Conservation (phyloP, 2,797 vertebrate genomes). For the Peromyscus attwateri region DNA sequence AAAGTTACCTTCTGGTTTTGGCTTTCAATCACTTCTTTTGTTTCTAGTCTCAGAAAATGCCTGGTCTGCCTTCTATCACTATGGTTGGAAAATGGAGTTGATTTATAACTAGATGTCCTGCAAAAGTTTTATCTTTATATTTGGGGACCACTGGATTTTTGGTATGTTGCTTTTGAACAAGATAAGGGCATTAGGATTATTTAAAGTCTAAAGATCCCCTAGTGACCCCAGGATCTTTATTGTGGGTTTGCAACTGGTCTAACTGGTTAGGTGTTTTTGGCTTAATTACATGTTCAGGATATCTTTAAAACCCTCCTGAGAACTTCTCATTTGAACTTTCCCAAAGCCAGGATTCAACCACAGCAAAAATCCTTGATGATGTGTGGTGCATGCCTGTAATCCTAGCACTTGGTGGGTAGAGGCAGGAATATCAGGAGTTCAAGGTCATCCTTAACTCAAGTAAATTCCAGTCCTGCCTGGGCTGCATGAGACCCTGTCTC, state of each 20-base stretch:
- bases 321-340: constrained; percentile 51
- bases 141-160: neutral
- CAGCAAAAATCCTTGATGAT: neutral
- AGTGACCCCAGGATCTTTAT: constrained; percentile 23
- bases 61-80: constrained; percentile 17
- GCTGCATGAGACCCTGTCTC: neutral
- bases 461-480: neutral
- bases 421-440: neutral
- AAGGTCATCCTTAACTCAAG: neutral
- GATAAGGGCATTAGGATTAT: neutral
- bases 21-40: neutral
- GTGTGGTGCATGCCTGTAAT: neutral
- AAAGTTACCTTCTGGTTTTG: neutral
- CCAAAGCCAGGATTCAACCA: neutral
- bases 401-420: neutral
- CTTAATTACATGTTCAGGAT: constrained; percentile 25
- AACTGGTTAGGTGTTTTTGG: constrained; percentile 15
- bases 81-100: constrained; percentile 40
- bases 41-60: neutral
- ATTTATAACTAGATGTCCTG: neutral
- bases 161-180: constrained; percentile 40
- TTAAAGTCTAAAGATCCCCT: constrained; percentile 31
- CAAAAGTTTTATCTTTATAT: constrained; percentile 17
- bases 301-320: constrained; percentile 17
- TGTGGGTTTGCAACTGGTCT: constrained; percentile 18